A percentile compares a stretch with the other conserved stretches of the same genome.
Evolutionary conservation across 2,113 vertebrate genomes (phyloP).

Genomic region (Psammodynastes pulverulentus): DNA sequence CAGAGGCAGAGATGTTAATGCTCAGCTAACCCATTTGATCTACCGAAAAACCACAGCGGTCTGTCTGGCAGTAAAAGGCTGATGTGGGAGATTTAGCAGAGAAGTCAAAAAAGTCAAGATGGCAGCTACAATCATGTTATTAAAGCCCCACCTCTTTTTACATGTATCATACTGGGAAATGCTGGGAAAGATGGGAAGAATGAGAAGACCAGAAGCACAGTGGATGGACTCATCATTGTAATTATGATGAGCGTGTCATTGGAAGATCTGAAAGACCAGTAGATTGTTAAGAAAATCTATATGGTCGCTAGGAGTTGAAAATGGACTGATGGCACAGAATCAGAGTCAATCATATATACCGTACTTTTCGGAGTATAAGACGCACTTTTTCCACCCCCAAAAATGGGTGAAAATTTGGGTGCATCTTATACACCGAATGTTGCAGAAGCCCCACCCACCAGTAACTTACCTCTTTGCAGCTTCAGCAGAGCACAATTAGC

Average conservation of each 20-base stretch:
- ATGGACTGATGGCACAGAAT: background rate
- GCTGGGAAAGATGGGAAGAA: background rate
- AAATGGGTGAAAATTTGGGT: too few relatives aligned
- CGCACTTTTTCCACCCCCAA: too few relatives aligned
- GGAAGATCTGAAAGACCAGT: background rate
- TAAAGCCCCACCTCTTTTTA: background rate
- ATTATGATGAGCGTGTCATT: background rate
- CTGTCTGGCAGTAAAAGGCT: background rate
- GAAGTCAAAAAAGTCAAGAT: background rate
- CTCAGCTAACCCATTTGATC: background rate
- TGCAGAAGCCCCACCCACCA: too few relatives aligned
- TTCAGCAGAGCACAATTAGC: too few relatives aligned
- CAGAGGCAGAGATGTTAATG: background rate
- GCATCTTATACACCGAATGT: too few relatives aligned
- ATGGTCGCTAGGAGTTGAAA: background rate
- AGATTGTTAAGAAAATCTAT: background rate
- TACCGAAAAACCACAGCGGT: background rate
- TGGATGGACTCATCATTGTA: background rate
- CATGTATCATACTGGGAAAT: background rate
- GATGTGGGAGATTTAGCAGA: background rate
- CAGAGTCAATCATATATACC: background rate
- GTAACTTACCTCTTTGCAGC: too few relatives aligned
- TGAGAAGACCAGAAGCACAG: background rate
- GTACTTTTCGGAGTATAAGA: too few relatives aligned
- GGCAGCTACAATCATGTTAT: background rate